Evolutionary conservation across 2,113 vertebrate species (phyloP).

Genomic region (Eolophus roseicapilla): DNA sequence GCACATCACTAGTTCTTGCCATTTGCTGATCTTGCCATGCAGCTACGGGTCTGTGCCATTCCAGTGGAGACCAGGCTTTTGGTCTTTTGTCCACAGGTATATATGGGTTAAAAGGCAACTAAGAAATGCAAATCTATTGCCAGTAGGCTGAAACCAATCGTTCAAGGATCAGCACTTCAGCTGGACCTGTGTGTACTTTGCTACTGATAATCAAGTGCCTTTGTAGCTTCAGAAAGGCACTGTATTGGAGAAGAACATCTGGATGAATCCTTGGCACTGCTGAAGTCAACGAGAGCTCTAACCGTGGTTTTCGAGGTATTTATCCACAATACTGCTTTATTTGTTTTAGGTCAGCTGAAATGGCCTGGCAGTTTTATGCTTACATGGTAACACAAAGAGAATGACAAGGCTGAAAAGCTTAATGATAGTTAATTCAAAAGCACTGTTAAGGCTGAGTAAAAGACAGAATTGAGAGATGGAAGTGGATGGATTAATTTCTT

Average conservation of each 20-base stretch:
- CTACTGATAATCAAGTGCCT: neutral
- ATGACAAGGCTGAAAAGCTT: neutral
- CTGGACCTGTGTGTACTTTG: neutral
- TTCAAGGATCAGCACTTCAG: neutral
- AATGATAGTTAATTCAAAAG: neutral
- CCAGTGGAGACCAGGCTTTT: neutral
- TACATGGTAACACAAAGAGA: neutral
- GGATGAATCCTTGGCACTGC: neutral
- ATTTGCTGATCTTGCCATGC: neutral
- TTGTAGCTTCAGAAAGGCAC: neutral
- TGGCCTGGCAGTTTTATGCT: neutral
- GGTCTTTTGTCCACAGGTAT: neutral
- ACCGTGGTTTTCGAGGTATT: neutral
- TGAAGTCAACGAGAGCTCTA: neutral
- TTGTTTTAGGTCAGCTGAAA: neutral
- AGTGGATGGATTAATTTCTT: neutral
- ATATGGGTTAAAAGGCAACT: neutral
- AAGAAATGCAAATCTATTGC: neutral
- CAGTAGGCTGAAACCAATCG: neutral
- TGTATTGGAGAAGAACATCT: neutral
- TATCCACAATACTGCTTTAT: neutral
- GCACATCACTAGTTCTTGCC: neutral
- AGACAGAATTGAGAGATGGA: neutral
- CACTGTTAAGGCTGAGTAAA: neutral
- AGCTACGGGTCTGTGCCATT: rapidly evolving